Conservation (phyloP, 2,888 invertebrate species). For the Salpingus planirostris region DNA sequence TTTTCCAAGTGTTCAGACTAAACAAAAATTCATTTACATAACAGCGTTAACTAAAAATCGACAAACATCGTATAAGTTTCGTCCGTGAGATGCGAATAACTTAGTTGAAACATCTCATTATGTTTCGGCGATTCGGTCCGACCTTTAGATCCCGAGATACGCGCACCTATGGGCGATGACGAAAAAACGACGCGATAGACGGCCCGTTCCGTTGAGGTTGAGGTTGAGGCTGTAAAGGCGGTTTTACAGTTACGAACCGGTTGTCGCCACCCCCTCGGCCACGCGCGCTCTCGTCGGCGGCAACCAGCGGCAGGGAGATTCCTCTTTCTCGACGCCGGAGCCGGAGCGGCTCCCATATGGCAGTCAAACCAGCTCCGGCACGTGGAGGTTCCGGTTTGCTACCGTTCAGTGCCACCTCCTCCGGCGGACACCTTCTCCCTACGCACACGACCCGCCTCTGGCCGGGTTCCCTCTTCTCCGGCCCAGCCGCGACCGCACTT, state of each 20-base stretch:
- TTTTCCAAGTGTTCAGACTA: too few species aligned
- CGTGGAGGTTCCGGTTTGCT: slow-evolving; percentile 32
- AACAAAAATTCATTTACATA: too few species aligned
- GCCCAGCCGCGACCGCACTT: slow-evolving; percentile 16
- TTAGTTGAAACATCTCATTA: too few species aligned
- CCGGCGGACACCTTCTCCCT: slow-evolving; percentile 12
- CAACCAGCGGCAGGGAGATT: slow-evolving; percentile 11
- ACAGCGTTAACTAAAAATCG: too few species aligned
- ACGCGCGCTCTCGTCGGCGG: slow-evolving; percentile 12
- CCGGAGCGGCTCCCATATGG: slow-evolving; percentile 27
- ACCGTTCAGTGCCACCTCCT: slow-evolving; percentile 17
- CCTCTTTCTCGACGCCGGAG: slow-evolving; percentile 6
- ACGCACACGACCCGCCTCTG: slow-evolving; percentile 12
- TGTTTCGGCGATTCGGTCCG: too few species aligned
- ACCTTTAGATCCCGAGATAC: too few species aligned
- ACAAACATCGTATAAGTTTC: too few species aligned
- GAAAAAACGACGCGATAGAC: too few species aligned
- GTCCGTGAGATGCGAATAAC: too few species aligned
- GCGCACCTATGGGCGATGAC: too few species aligned
- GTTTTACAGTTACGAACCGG: slow-evolving; percentile 26
- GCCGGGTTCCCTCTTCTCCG: slow-evolving; percentile 11
- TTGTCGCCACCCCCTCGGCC: slow-evolving; percentile 27
- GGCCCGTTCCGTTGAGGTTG: too few species aligned
- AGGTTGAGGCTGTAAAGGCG: too few species aligned
- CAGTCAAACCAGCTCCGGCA: slow-evolving; percentile 35